phyloP scores from a whole-genome alignment of 1,140 invertebrate species.

The Pectinophora gossypiella region DNA sequence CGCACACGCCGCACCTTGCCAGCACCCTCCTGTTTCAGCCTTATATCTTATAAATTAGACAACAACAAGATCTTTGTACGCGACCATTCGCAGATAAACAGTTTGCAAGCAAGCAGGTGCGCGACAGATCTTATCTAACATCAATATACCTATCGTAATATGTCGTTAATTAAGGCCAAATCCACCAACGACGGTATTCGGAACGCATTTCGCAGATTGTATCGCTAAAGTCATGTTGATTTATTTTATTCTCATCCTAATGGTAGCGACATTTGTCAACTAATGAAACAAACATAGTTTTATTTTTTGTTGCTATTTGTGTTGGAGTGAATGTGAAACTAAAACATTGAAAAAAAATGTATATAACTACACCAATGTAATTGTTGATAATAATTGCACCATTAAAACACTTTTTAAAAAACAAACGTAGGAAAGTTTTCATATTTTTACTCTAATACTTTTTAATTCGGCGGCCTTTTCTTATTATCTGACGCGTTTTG shows the following conservation, averaged over 20 bases:
- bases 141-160: slow-evolving; percentile 25
- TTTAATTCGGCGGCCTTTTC: no score
- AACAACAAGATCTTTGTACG: slow-evolving; percentile 55
- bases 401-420: no score
- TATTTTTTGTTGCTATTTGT: no score
- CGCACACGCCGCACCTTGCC: slow-evolving; percentile 64
- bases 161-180: slow-evolving; percentile 47
- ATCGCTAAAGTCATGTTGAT: slow-evolving; percentile 19
- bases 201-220: slow-evolving; percentile 8
- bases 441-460: no score
- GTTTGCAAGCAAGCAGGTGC: slow-evolving; percentile 55
- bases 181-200: slow-evolving; percentile 14
- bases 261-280: neutral
- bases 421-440: no score
- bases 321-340: no score
- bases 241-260: slow-evolving; percentile 5
- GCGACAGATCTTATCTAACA: slow-evolving; percentile 46
- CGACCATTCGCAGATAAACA: slow-evolving; percentile 58
- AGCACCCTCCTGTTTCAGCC: slow-evolving; percentile 36
- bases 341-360: no score
- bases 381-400: no score
- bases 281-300: neutral
- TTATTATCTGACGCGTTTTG: no score
- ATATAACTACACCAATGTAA: no score
- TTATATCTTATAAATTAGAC: slow-evolving; percentile 57